A percentile compares a stretch with the other conserved stretches of the same genome.
Evolutionary conservation across 2,797 vertebrate genomes (phyloP).

Genomic region (Enteromius paludinosus): DNA sequence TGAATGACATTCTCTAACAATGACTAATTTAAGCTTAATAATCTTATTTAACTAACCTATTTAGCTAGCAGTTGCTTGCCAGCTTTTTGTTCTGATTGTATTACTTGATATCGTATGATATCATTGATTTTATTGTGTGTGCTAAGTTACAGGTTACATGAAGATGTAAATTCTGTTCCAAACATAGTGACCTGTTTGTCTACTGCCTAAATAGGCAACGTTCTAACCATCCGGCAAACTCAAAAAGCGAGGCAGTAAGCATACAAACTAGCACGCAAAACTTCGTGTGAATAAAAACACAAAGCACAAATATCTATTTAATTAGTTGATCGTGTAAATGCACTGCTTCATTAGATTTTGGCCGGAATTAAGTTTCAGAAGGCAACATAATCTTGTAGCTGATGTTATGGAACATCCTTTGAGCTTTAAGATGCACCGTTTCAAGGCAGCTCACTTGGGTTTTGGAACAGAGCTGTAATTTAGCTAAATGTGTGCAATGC

Average conservation of each 20-base stretch:
- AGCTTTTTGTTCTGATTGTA: slow-evolving; percentile 22
- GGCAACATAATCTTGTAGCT: not conserved
- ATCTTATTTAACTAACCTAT: slow-evolving; percentile 35
- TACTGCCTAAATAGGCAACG: not conserved
- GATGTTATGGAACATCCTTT: not conserved
- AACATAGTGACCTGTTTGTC: slow-evolving; percentile 1
- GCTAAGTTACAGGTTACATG: slow-evolving; percentile 37
- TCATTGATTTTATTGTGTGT: not conserved
- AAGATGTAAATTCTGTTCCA: slow-evolving; percentile 30
- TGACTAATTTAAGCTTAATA: slow-evolving; percentile 22
- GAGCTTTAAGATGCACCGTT: not conserved
- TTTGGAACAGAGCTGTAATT: slow-evolving; percentile 14
- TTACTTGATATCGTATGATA: slow-evolving; percentile 14
- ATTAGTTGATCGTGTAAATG: not conserved
- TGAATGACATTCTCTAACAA: slow-evolving; percentile 4
- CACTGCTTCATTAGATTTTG: not conserved
- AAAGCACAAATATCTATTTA: not conserved
- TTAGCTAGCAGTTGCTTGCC: slow-evolving; percentile 17
- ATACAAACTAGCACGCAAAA: not conserved
- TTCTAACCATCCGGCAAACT: not conserved
- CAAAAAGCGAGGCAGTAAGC: not conserved
- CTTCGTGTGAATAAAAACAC: not conserved
- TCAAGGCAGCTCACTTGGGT: not conserved
- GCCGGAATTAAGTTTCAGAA: not conserved
- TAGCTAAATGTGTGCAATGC: not conserved